Percentiles rank a stretch among this genome's conserved stretches.
phyloP scores from a whole-genome alignment of 2,113 vertebrate genomes.

The Pluvialis apricaria region DNA sequence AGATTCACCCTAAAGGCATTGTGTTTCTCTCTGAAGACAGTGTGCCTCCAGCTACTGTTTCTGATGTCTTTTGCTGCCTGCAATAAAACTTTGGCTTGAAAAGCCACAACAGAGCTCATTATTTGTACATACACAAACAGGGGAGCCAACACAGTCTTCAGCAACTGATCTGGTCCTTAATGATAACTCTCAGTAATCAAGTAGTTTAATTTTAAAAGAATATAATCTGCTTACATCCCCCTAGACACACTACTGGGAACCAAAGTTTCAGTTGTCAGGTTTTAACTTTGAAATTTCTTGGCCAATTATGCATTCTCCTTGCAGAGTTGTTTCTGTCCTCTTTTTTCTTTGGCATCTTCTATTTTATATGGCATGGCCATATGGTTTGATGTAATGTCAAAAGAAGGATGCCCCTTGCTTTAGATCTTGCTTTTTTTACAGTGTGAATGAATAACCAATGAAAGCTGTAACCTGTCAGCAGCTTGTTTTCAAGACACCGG shows the following conservation, averaged over 20 bases:
- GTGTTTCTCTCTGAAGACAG: background rate
- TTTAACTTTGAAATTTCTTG: background rate
- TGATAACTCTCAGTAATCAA: background rate
- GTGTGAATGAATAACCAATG: background rate
- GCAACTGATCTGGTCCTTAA: background rate
- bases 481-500: background rate
- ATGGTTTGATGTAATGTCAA: background rate
- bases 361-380: background rate
- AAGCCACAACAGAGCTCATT: background rate
- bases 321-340: background rate
- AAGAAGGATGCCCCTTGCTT: background rate
- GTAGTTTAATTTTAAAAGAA: background rate
- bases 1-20: background rate
- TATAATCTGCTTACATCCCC: background rate
- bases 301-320: background rate
- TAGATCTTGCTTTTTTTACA: background rate
- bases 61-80: background rate
- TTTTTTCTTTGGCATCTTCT: background rate
- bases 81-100: background rate
- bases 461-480: background rate
- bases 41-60: background rate
- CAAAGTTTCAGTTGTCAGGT: background rate
- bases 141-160: background rate
- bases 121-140: background rate
- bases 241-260: background rate